phyloP scores from a whole-genome alignment of 2,888 invertebrate species.

The Cheilosia impressa region DNA sequence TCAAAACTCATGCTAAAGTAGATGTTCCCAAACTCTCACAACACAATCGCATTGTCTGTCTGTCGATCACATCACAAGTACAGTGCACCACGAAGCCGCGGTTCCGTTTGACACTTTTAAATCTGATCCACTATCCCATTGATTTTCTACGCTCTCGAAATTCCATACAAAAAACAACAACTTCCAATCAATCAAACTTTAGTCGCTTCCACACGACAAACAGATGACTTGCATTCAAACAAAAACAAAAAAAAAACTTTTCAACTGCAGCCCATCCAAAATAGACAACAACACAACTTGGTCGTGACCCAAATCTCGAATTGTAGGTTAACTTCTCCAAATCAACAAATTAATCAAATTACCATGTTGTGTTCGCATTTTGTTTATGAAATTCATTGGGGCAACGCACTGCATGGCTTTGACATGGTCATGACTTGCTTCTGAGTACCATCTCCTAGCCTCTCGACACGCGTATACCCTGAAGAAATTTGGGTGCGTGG shows the following conservation, averaged over 20 bases:
- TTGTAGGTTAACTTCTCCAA: constrained; percentile 25
- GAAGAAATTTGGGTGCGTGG: constrained; percentile 23
- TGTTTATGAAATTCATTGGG: constrained; percentile 62
- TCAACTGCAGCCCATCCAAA: constrained; percentile 6
- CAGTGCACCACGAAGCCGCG: background rate
- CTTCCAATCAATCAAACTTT: constrained; percentile 22
- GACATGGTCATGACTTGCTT: constrained; percentile 70
- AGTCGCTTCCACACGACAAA: constrained; percentile 1
- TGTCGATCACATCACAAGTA: background rate
- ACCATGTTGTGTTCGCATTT: constrained; percentile 42
- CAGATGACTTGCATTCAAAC: constrained; percentile 25
- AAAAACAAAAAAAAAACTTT: background rate
- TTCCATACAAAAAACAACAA: constrained; percentile 3
- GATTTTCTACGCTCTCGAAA: background rate
- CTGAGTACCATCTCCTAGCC: constrained; percentile 36
- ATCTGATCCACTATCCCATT: background rate
- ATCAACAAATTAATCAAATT: constrained; percentile 34
- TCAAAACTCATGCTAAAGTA: constrained; percentile 13
- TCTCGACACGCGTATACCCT: background rate
- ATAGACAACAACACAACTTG: constrained; percentile 14
- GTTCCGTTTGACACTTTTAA: background rate
- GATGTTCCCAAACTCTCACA: constrained; percentile 13
- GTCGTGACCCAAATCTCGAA: constrained; percentile 56
- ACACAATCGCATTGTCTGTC: background rate
- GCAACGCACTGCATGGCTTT: constrained; percentile 68